Evolutionary conservation across 2,113 vertebrate species (phyloP).

Genomic region (Corythaixoides concolor): DNA sequence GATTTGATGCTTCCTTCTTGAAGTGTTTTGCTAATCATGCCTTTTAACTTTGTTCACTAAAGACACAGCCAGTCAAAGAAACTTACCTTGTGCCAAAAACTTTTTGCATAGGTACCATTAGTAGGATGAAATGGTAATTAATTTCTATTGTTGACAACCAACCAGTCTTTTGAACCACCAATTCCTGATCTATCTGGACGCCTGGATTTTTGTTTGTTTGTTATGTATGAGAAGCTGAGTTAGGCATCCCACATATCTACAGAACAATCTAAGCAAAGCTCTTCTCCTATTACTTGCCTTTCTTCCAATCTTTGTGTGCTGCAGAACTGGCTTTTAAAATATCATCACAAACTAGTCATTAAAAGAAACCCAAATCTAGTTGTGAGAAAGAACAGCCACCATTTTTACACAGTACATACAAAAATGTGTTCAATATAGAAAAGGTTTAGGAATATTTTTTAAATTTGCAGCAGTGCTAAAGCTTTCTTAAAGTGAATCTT

Average conservation of each 20-base stretch:
- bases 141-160: background rate
- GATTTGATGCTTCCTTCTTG: background rate
- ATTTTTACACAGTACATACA: background rate
- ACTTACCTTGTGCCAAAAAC: background rate
- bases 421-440: background rate
- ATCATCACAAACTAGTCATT: background rate
- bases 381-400: background rate
- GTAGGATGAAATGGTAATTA: background rate
- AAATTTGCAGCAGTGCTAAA: background rate
- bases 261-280: background rate
- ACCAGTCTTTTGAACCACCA: background rate
- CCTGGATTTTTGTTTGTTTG: background rate
- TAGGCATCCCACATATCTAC: background rate
- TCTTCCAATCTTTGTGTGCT: background rate
- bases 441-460: slow-evolving; percentile 28
- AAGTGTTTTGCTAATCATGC: background rate
- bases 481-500: slow-evolving; percentile 44
- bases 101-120: background rate
- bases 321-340: background rate
- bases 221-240: background rate
- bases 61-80: background rate
- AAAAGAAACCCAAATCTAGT: background rate
- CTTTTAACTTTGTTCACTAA: background rate
- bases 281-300: background rate
- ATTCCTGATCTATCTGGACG: background rate